A percentile compares a stretch with the other conserved stretches of the same genome.
phyloP scores from a whole-genome alignment of 2,113 vertebrate genomes.

The Hippoglossus stenolepis region DNA sequence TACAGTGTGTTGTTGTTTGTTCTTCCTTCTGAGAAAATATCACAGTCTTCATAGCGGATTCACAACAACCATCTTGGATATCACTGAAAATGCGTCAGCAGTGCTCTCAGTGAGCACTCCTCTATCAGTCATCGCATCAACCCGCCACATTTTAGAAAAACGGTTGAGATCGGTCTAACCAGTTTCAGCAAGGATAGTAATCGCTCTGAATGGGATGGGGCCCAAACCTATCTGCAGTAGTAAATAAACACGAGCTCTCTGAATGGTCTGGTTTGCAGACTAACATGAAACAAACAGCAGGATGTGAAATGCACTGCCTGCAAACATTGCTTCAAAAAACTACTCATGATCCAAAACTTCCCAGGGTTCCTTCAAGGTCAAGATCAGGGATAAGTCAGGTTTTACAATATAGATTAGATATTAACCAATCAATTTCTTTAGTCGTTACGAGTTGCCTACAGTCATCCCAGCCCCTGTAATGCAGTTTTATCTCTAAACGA shows the following conservation, averaged over 20 bases:
- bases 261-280: background rate
- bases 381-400: background rate
- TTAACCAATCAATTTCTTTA: background rate
- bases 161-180: background rate
- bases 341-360: background rate
- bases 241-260: background rate
- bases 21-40: background rate
- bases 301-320: background rate
- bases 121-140: background rate
- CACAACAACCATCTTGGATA: background rate
- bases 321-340: background rate
- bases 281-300: background rate
- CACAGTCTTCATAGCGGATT: background rate
- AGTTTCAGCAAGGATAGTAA: background rate
- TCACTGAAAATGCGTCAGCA: background rate
- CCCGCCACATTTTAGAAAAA: background rate
- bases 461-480: background rate
- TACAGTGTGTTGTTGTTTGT: background rate
- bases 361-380: background rate
- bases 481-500: background rate
- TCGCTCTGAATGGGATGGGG: background rate
- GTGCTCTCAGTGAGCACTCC: background rate
- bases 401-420: background rate
- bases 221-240: background rate
- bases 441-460: background rate